Base-by-base conservation (phyloP, 1,140 invertebrate species). In the Cataglyphis hispanica region DNA sequence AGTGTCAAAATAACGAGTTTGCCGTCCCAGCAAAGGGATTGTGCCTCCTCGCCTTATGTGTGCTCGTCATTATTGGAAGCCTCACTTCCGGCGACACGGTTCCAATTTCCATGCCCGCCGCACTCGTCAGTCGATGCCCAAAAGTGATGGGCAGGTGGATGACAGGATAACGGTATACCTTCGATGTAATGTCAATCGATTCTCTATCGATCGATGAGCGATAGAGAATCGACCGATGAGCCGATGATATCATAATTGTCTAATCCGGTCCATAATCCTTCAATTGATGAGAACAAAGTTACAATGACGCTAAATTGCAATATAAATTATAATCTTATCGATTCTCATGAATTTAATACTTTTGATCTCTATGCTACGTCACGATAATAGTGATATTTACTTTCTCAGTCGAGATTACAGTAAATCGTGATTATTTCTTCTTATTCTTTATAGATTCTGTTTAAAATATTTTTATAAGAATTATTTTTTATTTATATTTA, bases 71-170 rank as follows among this genome's bases (percentile, higher is more conserved):
- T 77, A 75, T 63, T 87, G 75, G 63, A 84, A 77, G 87, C 77
- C 66, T 50, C 53, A 74, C 87, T 88, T 90, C 89, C 87, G 75
- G 34, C 67, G 78, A 86, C 89, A 88, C 63, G 85, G 89, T 90
- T 90, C 80, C 89, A 86, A 88, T 90, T 88, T 88, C 78, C 78
- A 85, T 86, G 77, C 46, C 43, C 37, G 61, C 40, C 66, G 34
- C 46, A 31, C 5, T 72, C 85, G 50, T 85, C 61, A 56, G 78
- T 19, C 60, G 11, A 69, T 22, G 19, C 22, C 46, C 72, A 86
- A 80, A 88, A 89, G 56, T 80, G 58, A 58, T 34, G 50, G 6
- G 64, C 43, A 60, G 60, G 22, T 86, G 67, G 56, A 58, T 50
- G 34, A 27, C 27, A n/a, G 64, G n/a, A 40, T 83, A 88, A 88